Conservation (phyloP, 2,888 invertebrate genomes). For the Pseudoips prasinana region DNA sequence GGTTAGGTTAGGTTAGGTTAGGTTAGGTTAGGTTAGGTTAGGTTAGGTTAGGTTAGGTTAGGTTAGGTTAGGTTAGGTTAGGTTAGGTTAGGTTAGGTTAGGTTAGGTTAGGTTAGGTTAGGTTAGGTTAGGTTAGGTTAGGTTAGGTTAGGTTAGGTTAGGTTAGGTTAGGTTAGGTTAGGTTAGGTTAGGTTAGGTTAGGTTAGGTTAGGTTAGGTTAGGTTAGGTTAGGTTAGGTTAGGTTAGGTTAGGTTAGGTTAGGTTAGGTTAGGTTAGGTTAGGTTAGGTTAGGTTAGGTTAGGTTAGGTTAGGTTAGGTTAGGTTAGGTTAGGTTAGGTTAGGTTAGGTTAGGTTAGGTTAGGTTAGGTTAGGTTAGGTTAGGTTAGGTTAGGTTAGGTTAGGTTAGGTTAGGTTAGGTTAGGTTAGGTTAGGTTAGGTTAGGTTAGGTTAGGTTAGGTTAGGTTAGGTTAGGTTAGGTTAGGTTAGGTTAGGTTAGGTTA, state of each 20-base stretch:
- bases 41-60: too few relatives aligned
- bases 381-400: conserved; percentile 12
- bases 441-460: conserved; percentile 17
- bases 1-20: too few relatives aligned
- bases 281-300: conserved; percentile 23
- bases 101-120: too few relatives aligned
- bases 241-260: conserved; percentile 5
- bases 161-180: too few relatives aligned
- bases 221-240: neutral
- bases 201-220: neutral
- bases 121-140: too few relatives aligned
- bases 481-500: conserved; percentile 18
- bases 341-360: conserved; percentile 12
- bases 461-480: conserved; percentile 23
- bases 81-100: neutral
- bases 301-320: conserved; percentile 26
- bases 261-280: conserved; percentile 20
- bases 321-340: conserved; percentile 21
- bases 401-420: conserved; percentile 13
- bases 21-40: too few relatives aligned
- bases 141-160: too few relatives aligned
- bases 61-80: neutral
- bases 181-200: too few relatives aligned
- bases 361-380: conserved; percentile 22
- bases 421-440: conserved; percentile 15